phyloP scores from a whole-genome alignment of 2,888 invertebrate genomes.

The Uloborus plumipes region DNA sequence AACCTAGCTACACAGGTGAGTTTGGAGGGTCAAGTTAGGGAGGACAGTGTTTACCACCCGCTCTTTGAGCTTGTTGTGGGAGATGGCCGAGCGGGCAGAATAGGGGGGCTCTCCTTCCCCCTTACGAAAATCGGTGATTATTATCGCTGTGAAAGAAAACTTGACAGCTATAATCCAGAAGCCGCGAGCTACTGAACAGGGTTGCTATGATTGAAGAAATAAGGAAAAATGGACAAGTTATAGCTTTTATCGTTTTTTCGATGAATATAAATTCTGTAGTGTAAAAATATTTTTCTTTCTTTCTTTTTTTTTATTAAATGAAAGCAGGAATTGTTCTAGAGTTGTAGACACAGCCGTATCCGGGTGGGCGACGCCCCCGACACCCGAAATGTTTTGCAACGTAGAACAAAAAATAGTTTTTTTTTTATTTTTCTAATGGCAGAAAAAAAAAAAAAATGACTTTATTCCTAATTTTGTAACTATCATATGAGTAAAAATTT shows the following conservation, averaged over 20 bases:
- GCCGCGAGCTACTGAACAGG: slow-evolving; percentile 54
- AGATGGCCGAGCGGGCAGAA: neutral
- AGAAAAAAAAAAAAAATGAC: no score
- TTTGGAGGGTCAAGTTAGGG: slow-evolving; percentile 45
- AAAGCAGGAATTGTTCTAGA: neutral
- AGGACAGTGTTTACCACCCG: slow-evolving; percentile 60
- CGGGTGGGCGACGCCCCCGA: no score
- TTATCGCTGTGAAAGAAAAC: slow-evolving; percentile 50
- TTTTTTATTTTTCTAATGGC: no score
- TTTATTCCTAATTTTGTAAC: no score
- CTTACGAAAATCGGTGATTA: slow-evolving; percentile 30
- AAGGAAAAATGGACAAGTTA: neutral
- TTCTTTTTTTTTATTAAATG: neutral
- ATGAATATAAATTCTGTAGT: neutral
- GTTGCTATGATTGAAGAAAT: slow-evolving; percentile 20
- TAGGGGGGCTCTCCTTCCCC: slow-evolving; percentile 9
- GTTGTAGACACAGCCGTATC: neutral
- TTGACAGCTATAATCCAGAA: slow-evolving; percentile 51
- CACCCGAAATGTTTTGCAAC: no score
- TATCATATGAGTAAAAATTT: no score
- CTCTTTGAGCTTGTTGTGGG: slow-evolving; percentile 44
- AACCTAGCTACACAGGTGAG: slow-evolving; percentile 51
- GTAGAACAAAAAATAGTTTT: no score
- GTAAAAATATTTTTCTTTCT: no score
- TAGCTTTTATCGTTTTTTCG: neutral